A percentile compares a stretch with the other conserved stretches of the same genome.
phyloP scores from a whole-genome alignment of 2,797 vertebrate genomes.

The Tragelaphus oryx region DNA sequence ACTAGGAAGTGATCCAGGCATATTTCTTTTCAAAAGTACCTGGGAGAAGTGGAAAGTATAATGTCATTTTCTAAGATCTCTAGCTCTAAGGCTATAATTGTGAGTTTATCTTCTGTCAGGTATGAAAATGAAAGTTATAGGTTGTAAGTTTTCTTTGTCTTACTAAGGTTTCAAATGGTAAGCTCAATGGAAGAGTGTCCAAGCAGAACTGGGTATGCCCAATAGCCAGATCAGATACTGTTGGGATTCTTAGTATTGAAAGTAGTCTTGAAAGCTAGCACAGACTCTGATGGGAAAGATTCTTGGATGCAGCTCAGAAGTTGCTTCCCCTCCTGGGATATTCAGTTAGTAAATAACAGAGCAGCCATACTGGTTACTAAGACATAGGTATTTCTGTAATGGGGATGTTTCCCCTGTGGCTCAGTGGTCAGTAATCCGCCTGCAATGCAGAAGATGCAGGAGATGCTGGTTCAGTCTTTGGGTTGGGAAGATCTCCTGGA shows the following conservation, averaged over 20 bases:
- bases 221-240: background rate
- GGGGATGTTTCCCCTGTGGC: background rate
- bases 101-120: background rate
- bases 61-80: background rate
- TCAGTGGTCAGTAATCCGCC: background rate
- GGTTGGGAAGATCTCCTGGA: background rate
- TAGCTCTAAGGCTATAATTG: background rate
- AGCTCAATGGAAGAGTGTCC: background rate
- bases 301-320: background rate
- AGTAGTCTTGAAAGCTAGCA: background rate
- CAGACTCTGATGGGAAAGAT: background rate
- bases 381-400: background rate
- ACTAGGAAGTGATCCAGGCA: background rate
- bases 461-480: background rate
- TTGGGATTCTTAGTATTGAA: background rate
- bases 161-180: background rate
- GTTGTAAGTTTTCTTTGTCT: background rate
- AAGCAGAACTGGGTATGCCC: background rate
- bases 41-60: background rate
- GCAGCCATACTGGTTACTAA: background rate
- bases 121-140: background rate
- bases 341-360: background rate
- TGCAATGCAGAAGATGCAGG: background rate
- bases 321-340: background rate
- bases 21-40: background rate